Base-by-base conservation (phyloP, 2,888 invertebrate species). In the Antitype chi region DNA sequence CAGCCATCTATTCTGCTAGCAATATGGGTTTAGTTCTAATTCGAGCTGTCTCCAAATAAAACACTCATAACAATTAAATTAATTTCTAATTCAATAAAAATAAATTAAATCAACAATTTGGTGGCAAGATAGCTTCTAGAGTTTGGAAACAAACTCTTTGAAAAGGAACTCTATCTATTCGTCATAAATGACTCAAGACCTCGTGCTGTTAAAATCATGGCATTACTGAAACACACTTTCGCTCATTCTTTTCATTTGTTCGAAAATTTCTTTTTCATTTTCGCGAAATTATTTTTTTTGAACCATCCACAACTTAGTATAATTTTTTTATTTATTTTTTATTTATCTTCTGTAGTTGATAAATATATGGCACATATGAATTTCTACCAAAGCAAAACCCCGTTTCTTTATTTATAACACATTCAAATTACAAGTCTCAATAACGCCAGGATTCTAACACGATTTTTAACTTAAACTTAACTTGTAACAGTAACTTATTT, bases 91-190 rank as follows among this genome's bases (percentile, higher is more conserved):
- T 92, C 90, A 92, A 92, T 94, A 90, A 91, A 80, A 93, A 94
- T 95, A 95, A 95, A 94, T 94, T 91, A 94, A 89, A 87, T 76
- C 90, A 94, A 95, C 92, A 95, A 95, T 96, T 96, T 95, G 95
- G 95, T 94, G 95, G 95, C 95, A 95, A 95, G 95, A 95, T 95
- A 96, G 95, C 95, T 94, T 96, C 95, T 91, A 89, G 92, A 94
- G 93, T 91, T 88, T 87, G 89, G 88, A 85, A 78, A 76, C 85
- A 88, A 90, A 94, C 92, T 90, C 92, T 88, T 86, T 85, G 86
- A 88, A 85, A 89, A 95, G 94, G 95, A 94, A 95, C 94, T 94
- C 93, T 91, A 93, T 92, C 92, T 91, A 81, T 70, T 63, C 23
- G 84, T 84, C 84, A 67, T 69, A 20, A 72, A 84, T 63, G 77